Conservation (phyloP, 2,113 vertebrate species). For the Zootoca vivipara region DNA sequence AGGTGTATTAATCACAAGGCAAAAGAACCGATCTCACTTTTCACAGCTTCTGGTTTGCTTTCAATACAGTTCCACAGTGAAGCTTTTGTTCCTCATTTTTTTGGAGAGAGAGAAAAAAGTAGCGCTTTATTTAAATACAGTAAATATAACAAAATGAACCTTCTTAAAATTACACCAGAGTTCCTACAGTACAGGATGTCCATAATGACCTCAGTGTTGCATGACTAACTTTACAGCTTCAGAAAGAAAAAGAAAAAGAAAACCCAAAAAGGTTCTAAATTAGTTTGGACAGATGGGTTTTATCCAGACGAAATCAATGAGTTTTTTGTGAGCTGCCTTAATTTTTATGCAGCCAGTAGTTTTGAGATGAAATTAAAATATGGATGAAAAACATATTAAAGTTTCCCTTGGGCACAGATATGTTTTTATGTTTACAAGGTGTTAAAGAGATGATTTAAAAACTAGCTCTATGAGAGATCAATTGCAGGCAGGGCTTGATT, state of each 20-base stretch:
- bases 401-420: slow-evolving; percentile 80
- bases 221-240: slow-evolving; percentile 78
- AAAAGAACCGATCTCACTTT: slow-evolving; percentile 85
- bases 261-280: slow-evolving; percentile 75
- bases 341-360: slow-evolving; percentile 85
- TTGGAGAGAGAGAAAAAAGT: slow-evolving; percentile 56
- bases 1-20: slow-evolving; percentile 87
- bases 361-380: slow-evolving; percentile 91
- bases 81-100: slow-evolving; percentile 79
- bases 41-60: slow-evolving; percentile 84
- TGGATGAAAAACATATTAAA: slow-evolving; percentile 93
- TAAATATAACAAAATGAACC: slow-evolving; percentile 87
- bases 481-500: slow-evolving; percentile 84
- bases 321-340: slow-evolving; percentile 87
- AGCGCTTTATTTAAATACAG: slow-evolving; percentile 86
- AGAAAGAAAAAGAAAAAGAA: neutral
- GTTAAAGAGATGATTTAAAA: slow-evolving; percentile 86
- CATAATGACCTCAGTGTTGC: slow-evolving; percentile 86
- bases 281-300: slow-evolving; percentile 88
- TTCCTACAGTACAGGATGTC: slow-evolving; percentile 78
- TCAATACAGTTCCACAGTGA: slow-evolving; percentile 82
- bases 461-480: slow-evolving; percentile 80
- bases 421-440: slow-evolving; percentile 85
- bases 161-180: slow-evolving; percentile 81
- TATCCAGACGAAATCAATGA: slow-evolving; percentile 90